A percentile compares a stretch with the other conserved stretches of the same genome.
Evolutionary conservation across 2,797 vertebrate species (phyloP).

Genomic region (Ataeniobius toweri): DNA sequence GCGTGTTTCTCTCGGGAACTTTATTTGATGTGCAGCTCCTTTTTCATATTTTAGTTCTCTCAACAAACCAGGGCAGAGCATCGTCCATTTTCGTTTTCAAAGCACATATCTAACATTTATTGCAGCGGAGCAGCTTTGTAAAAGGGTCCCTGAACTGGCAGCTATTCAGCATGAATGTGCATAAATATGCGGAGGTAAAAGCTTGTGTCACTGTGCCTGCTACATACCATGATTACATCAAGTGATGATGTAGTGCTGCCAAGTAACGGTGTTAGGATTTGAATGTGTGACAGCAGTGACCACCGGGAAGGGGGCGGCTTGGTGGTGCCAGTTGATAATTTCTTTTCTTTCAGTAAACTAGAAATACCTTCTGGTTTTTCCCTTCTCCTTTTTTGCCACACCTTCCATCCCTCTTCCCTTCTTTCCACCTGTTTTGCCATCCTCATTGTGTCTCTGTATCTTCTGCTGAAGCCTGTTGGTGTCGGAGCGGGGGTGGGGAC

Average conservation of each 20-base stretch:
- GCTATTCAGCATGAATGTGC: slow-evolving; percentile 44
- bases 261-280: slow-evolving; percentile 26
- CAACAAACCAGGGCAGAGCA: slow-evolving; percentile 1
- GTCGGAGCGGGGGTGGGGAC: slow-evolving; percentile 73
- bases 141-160: slow-evolving; percentile 16
- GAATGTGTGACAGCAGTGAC: slow-evolving; percentile 39
- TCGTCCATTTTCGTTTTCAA: not conserved
- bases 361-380: slow-evolving; percentile 46
- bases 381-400: slow-evolving; percentile 2
- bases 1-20: not conserved
- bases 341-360: slow-evolving; percentile 58
- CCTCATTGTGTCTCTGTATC: slow-evolving; percentile 66
- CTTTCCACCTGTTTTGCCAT: slow-evolving; percentile 16
- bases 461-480: slow-evolving; percentile 61
- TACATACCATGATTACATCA: slow-evolving; percentile 46
- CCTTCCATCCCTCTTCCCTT: slow-evolving; percentile 24
- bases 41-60: slow-evolving; percentile 3
- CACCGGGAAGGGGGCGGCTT: slow-evolving; percentile 52
- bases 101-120: slow-evolving; percentile 18
- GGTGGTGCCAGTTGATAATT: slow-evolving; percentile 51
- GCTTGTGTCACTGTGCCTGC: slow-evolving; percentile 43
- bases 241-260: slow-evolving; percentile 52
- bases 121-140: slow-evolving; percentile 11
- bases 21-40: not conserved
- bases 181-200: slow-evolving; percentile 37